phyloP scores from a whole-genome alignment of 1,140 invertebrate genomes.

The Bathynomus jamesi region DNA sequence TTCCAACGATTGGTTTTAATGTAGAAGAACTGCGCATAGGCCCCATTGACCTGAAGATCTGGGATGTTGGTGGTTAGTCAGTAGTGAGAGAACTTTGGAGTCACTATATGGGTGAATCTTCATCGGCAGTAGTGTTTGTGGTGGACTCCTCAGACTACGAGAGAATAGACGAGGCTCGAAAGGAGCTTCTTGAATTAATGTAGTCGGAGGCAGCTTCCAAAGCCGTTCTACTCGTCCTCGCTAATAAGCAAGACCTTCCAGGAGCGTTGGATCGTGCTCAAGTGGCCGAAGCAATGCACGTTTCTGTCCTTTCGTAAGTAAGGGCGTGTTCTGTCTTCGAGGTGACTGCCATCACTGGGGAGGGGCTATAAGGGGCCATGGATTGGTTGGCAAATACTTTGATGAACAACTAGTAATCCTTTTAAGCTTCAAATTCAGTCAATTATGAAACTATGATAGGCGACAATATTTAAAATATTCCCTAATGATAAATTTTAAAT shows the following conservation, averaged over 20 bases:
- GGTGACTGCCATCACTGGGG: neutral
- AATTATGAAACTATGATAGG: too few species aligned
- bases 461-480: too few species aligned
- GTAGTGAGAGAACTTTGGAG: constrained; percentile 49
- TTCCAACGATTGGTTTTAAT: constrained; percentile 51
- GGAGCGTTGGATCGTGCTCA: constrained; percentile 49
- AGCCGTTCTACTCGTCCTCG: constrained; percentile 61
- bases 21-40: constrained; percentile 43
- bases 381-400: neutral
- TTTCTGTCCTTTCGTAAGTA: neutral
- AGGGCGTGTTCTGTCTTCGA: neutral
- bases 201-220: neutral
- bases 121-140: constrained; percentile 37
- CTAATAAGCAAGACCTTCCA: constrained; percentile 88
- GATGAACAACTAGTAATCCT: neutral
- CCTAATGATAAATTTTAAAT: too few species aligned
- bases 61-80: constrained; percentile 45
- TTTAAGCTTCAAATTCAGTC: neutral
- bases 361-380: neutral
- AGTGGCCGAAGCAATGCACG: neutral
- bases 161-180: constrained; percentile 36
- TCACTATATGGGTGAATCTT: constrained; percentile 51
- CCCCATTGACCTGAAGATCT: constrained; percentile 47
- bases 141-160: constrained; percentile 37
- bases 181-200: neutral